Evolutionary conservation across 2,888 invertebrate species (phyloP).

Genomic region (Bimastos eiseni): DNA sequence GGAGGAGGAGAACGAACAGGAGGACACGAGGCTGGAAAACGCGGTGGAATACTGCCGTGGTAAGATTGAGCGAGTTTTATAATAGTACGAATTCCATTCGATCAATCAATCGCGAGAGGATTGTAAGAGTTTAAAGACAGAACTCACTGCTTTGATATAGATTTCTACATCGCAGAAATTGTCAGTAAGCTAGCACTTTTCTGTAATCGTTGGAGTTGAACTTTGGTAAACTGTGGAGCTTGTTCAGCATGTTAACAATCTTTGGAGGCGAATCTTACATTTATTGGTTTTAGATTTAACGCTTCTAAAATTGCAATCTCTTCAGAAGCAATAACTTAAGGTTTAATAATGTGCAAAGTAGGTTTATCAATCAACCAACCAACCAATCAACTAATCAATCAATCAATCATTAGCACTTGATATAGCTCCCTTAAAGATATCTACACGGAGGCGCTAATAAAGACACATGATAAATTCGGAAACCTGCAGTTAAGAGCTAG

Average conservation of each 20-base stretch:
- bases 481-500: too few relatives aligned
- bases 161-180: not conserved
- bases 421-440: too few relatives aligned
- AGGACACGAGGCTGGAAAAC: not conserved
- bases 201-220: not conserved
- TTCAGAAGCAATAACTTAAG: not conserved
- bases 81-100: not conserved
- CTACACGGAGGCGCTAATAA: too few relatives aligned
- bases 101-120: not conserved
- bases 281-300: not conserved
- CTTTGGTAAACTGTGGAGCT: not conserved
- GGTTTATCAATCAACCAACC: too few relatives aligned
- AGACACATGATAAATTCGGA: too few relatives aligned
- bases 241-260: not conserved
- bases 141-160: not conserved
- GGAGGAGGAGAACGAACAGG: not conserved
- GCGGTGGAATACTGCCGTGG: not conserved
- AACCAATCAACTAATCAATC: too few relatives aligned
- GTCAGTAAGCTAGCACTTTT: not conserved
- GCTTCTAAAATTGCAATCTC: not conserved
- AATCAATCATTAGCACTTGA: too few relatives aligned
- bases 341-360: too few relatives aligned
- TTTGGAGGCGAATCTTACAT: not conserved
- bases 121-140: slow-evolving; percentile 1
- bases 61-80: slow-evolving; percentile 10